These are phyloP conservation scores for Girardinichthys multiradiatus DNA, from an alignment of 2,113 vertebrate species.

Conservation along the genomic window DNA sequence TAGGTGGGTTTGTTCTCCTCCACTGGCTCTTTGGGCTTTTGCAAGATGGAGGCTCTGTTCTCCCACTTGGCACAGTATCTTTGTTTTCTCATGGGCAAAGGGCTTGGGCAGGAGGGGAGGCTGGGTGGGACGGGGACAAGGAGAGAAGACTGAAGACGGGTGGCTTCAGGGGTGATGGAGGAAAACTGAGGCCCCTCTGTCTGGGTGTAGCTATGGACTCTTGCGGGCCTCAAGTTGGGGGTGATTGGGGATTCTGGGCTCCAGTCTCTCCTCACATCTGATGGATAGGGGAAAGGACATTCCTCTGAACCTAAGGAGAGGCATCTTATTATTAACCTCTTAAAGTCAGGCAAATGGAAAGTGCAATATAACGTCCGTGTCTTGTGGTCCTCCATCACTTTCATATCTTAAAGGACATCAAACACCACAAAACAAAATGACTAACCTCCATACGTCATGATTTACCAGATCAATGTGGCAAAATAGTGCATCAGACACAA, in stretches of 20 bases:
- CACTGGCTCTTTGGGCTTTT: slow-evolving; percentile 81
- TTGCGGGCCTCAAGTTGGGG: slow-evolving; percentile 73
- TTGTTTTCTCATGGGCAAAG: slow-evolving; percentile 83
- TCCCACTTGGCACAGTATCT: slow-evolving; percentile 90
- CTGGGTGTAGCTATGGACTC: slow-evolving; percentile 87
- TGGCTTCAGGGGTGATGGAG: slow-evolving; percentile 58
- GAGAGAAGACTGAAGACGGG: slow-evolving; percentile 68
- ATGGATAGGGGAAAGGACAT: slow-evolving; percentile 82
- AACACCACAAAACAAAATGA: slow-evolving; percentile 16
- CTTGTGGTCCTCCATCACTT: not conserved
- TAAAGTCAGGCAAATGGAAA: not conserved
- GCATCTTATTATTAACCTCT: not conserved
- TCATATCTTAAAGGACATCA: not conserved
- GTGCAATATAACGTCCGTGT: slow-evolving; percentile 1
- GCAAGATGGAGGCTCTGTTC: slow-evolving; percentile 85
- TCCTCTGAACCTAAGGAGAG: slow-evolving; percentile 83
- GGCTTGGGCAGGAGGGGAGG: slow-evolving; percentile 86
- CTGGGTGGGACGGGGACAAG: slow-evolving; percentile 68
- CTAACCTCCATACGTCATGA: slow-evolving; percentile 1
- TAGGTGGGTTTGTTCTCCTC: slow-evolving; percentile 81
- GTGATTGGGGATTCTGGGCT: slow-evolving; percentile 86
- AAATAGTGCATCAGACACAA: slow-evolving; percentile 14
- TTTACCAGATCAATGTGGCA: not conserved
- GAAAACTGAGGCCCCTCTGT: slow-evolving; percentile 79
- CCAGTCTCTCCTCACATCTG: slow-evolving; percentile 86